These are phyloP conservation scores for Amazona finschi DNA, from an alignment of 2,797 vertebrate species.

Conservation along the genomic window DNA sequence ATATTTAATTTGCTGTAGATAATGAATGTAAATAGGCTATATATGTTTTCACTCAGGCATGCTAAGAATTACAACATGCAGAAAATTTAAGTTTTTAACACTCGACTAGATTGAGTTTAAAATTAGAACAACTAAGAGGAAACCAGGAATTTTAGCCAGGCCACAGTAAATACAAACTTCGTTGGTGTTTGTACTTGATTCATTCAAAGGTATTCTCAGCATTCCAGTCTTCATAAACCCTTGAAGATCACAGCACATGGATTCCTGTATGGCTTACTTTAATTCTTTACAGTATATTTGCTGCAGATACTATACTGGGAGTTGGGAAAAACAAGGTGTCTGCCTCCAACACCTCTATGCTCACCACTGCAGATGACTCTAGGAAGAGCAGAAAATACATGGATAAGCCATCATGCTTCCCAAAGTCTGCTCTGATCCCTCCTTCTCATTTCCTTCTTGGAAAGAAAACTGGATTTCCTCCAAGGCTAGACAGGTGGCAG, in stretches of 20 bases:
- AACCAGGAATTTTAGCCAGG: background rate
- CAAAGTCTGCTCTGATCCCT: slow-evolving; percentile 15
- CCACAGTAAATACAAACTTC: background rate
- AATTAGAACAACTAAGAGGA: background rate
- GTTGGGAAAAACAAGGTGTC: background rate
- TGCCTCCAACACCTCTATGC: background rate
- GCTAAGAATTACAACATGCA: background rate
- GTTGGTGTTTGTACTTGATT: background rate
- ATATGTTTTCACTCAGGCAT: background rate
- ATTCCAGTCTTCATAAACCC: background rate
- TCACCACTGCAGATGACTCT: background rate
- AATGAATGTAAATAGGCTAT: background rate
- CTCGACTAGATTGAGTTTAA: background rate
- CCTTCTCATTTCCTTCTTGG: slow-evolving; percentile 5
- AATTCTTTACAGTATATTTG: background rate
- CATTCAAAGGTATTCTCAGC: background rate
- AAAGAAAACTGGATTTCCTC: slow-evolving; percentile 62
- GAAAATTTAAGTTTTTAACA: background rate
- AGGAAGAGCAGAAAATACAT: background rate
- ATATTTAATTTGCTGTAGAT: background rate
- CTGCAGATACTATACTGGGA: background rate
- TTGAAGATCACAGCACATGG: background rate
- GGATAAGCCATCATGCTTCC: background rate
- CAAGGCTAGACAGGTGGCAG: slow-evolving; percentile 69
- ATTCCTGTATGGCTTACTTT: background rate